Conservation (phyloP, 2,888 invertebrate species). For the Dusona sp. region DNA sequence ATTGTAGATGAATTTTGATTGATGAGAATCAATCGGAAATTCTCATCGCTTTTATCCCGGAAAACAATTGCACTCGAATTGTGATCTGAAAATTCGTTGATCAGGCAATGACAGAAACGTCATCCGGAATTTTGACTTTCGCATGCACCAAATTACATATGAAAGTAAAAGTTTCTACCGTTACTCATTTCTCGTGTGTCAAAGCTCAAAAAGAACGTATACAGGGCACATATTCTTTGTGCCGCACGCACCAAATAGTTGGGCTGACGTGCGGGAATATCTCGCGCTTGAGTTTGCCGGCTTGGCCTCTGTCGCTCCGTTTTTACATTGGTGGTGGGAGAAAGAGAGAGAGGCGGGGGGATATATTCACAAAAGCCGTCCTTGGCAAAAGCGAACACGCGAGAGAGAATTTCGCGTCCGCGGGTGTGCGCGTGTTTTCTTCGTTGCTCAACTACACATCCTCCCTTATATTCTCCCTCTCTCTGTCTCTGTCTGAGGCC, state of each 20-base stretch:
- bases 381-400: conserved; percentile 64
- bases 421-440: conserved; percentile 34
- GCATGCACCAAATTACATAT: neutral
- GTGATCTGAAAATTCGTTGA: no score
- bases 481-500: conserved; percentile 23
- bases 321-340: conserved; percentile 17
- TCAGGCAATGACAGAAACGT: neutral
- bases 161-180: neutral
- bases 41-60: no score
- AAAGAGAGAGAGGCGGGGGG: neutral
- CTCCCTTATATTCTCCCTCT: conserved; percentile 36
- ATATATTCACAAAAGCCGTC: conserved; percentile 67
- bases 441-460: conserved; percentile 37
- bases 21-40: no score
- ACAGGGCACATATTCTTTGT: neutral
- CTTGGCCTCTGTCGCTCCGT: conserved; percentile 34
- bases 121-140: neutral
- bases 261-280: conserved; percentile 57
- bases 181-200: neutral
- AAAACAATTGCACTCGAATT: no score
- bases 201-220: neutral
- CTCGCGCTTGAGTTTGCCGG: conserved; percentile 55
- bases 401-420: conserved; percentile 55
- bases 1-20: no score
- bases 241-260: conserved; percentile 17